Evolutionary conservation across 1,140 invertebrate genomes (phyloP), one percentile per base, ranked within the genome.

Genomic region (Chelonus insularis): DNA sequence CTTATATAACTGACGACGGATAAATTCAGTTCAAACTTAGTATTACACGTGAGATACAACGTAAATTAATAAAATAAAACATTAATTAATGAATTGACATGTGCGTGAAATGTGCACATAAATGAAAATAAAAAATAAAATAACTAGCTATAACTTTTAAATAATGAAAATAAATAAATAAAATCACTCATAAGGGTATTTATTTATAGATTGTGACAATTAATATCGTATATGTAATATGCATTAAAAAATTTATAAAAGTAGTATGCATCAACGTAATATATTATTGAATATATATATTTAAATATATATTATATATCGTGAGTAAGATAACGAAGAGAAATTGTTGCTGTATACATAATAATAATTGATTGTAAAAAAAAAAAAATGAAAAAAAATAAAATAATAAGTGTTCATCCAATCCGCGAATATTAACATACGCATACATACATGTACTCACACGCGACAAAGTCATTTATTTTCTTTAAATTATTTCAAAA

Each of bases 21-120:
- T 65, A 54, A 62, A 63, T 68, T 65, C 37, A 66, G 64, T 71
- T 71, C 62, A 71, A 69, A 66, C 63, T 67, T 67, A 71, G 69
- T 69, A 71, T 71, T 72, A 72, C 54, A 61, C 67, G 66, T 67
- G 59, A 57, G 52, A 57, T 52, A 65, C 54, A 51, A 60, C 34
- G 59, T 65, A 61, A 68, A 54, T 45, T 47, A 57, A 4, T 57
- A 57, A 18, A 32, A 20, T 37, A 45, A 11, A 25, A 25, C 7
- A 12, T 29, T n/a, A n/a, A n/a, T n/a, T n/a, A n/a, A n/a, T n/a
- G n/a, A n/a, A n/a, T n/a, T n/a, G n/a, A n/a, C n/a, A n/a, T n/a
- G n/a, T n/a, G n/a, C n/a, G n/a, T n/a, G n/a, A n/a, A n/a, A n/a
- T n/a, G n/a, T n/a, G n/a, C n/a, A n/a, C n/a, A n/a, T n/a, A n/a